A percentile compares a stretch with the other conserved stretches of the same genome.
These are phyloP conservation scores for Drosophila yakuba DNA, from an alignment of 1,140 invertebrate species.

Conservation along the genomic window DNA sequence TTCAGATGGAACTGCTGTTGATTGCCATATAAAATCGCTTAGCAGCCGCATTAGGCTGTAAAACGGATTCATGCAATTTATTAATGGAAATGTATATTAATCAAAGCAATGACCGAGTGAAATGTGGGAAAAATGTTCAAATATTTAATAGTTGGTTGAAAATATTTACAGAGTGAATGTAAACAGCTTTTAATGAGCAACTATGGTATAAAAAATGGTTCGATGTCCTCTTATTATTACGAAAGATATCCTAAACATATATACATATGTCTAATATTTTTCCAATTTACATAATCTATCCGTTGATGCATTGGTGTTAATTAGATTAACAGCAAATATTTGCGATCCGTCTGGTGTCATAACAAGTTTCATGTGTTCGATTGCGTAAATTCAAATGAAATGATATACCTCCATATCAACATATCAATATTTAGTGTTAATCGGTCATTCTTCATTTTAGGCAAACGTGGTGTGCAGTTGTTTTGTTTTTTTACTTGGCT, in stretches of 20 bases:
- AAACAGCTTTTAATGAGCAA: not conserved
- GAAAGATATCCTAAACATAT: too few relatives aligned
- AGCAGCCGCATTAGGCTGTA: slow-evolving; percentile 32
- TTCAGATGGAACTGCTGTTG: slow-evolving; percentile 32
- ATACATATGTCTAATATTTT: too few relatives aligned
- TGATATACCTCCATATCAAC: not conserved
- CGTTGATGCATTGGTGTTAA: slow-evolving; percentile 23
- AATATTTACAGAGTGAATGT: too few relatives aligned
- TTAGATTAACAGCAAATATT: slow-evolving; percentile 29
- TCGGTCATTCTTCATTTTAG: not conserved
- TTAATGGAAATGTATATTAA: slow-evolving; percentile 10
- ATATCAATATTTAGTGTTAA: slow-evolving; percentile 9
- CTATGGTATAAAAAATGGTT: too few relatives aligned
- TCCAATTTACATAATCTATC: slow-evolving; percentile 3
- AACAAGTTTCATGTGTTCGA: slow-evolving; percentile 4
- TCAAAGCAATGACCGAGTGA: not conserved
- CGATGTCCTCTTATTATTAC: too few relatives aligned
- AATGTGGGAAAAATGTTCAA: not conserved
- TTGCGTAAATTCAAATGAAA: slow-evolving; percentile 11
- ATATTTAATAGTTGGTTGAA: too few relatives aligned
- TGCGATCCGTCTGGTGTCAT: not conserved
- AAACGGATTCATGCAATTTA: slow-evolving; percentile 22
- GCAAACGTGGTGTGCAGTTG: slow-evolving; percentile 2
- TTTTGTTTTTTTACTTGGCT: not conserved
- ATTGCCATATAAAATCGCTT: slow-evolving; percentile 51